Conservation (phyloP, 1,140 invertebrate species). For the Macrobrachium rosenbergii region DNA sequence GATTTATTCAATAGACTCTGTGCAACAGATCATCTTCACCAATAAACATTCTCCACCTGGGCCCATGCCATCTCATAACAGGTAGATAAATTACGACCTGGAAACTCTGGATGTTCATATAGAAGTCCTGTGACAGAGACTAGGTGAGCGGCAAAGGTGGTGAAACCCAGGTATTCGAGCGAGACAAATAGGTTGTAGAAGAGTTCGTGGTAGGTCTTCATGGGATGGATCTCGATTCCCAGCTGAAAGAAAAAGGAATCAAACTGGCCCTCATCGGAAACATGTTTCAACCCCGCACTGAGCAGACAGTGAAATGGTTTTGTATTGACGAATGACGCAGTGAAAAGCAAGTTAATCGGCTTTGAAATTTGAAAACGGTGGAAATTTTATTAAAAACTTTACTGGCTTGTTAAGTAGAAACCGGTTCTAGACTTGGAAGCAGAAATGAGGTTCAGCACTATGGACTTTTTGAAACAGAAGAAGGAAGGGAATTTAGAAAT, state of each 20-base stretch:
- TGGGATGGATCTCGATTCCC: not conserved
- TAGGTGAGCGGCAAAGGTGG: not conserved
- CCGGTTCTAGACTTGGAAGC: no score
- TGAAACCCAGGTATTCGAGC: constrained; percentile 4
- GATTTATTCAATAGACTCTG: no score
- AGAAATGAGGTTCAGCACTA: no score
- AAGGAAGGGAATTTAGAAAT: no score
- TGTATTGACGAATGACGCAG: not conserved
- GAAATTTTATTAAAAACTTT: no score
- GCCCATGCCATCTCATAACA: constrained; percentile 12
- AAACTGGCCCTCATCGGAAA: not conserved
- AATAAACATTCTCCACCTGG: not conserved
- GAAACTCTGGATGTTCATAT: not conserved
- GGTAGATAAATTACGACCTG: not conserved
- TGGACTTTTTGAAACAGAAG: no score
- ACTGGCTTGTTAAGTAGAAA: no score
- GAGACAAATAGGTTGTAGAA: not conserved
- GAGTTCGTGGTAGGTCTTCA: not conserved
- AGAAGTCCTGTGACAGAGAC: not conserved
- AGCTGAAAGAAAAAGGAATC: not conserved
- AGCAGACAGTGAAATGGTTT: not conserved
- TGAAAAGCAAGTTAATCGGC: not conserved
- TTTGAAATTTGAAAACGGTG: no score
- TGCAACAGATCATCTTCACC: not conserved
- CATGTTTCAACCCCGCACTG: not conserved